Evolutionary conservation across 2,113 vertebrate genomes (phyloP).

Genomic region (Ginglymostoma cirratum): DNA sequence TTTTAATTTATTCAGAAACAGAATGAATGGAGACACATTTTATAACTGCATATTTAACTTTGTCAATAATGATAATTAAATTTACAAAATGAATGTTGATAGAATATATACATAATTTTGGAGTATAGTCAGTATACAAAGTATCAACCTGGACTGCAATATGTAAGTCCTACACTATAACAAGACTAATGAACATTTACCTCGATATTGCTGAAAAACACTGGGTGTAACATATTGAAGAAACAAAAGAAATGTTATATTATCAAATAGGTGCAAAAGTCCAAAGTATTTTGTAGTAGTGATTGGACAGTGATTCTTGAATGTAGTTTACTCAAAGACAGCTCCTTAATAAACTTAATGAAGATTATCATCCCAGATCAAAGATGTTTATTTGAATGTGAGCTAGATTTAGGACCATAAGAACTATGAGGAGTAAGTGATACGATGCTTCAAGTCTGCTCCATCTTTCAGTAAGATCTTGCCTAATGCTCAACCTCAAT

Average conservation of each 20-base stretch:
- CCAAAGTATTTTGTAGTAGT: neutral
- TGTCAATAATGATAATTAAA: neutral
- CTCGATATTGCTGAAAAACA: neutral
- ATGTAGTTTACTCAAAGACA: neutral
- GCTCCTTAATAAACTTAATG: neutral
- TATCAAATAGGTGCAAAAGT: neutral
- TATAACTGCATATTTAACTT: neutral
- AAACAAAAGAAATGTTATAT: neutral
- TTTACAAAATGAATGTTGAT: neutral
- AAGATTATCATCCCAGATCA: neutral
- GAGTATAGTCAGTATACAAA: neutral
- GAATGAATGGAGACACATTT: neutral
- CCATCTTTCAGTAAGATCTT: too few species aligned
- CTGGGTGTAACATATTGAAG: neutral
- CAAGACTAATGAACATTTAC: neutral
- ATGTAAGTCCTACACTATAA: neutral
- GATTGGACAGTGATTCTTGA: neutral
- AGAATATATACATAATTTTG: neutral
- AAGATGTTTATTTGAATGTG: neutral
- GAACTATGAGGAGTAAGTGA: too few species aligned
- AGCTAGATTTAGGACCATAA: neutral
- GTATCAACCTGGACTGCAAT: neutral
- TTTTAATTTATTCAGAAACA: constrained; percentile 5
- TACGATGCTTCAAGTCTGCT: too few species aligned
- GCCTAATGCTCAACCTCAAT: too few species aligned